Conservation (phyloP, 2,113 vertebrate species). For the Anarrhichthys ocellatus region DNA sequence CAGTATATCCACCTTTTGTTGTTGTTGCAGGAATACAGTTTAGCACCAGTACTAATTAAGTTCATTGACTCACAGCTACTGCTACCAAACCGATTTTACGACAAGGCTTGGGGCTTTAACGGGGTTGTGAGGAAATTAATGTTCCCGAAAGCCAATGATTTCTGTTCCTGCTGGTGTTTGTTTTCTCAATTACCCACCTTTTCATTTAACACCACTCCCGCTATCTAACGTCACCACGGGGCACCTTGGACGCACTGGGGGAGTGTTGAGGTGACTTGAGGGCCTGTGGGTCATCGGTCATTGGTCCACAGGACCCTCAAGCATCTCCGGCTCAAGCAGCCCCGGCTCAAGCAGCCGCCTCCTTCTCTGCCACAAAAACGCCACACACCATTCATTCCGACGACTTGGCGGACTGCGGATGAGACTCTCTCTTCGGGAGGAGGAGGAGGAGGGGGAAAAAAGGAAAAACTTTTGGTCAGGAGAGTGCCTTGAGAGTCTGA, state of each 20-base stretch:
- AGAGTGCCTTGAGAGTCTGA: constrained; percentile 20
- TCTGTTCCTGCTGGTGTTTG: constrained; percentile 3
- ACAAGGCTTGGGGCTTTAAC: not conserved
- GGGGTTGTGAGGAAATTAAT: not conserved
- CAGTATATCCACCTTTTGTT: not conserved
- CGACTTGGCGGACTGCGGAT: constrained; percentile 36
- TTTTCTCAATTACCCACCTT: constrained; percentile 9
- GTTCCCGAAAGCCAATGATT: constrained; percentile 16
- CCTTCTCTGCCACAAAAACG: constrained; percentile 43
- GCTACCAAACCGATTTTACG: constrained; percentile 20
- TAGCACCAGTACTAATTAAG: not conserved
- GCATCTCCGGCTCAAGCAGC: constrained; percentile 25
- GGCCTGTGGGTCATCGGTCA: constrained; percentile 51
- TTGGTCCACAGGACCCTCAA: constrained; percentile 35
- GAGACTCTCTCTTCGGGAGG: constrained; percentile 22
- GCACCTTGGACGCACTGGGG: not conserved
- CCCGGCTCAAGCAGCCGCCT: constrained; percentile 38
- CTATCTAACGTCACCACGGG: not conserved
- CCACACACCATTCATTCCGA: constrained; percentile 22
- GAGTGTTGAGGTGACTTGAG: constrained; percentile 6
- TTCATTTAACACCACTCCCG: constrained; percentile 4
- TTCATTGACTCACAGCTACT: not conserved
- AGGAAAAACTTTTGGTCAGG: constrained; percentile 40
- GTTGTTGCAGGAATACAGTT: constrained; percentile 1
- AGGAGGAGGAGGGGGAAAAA: constrained; percentile 1